A percentile compares a stretch with the other conserved stretches of the same genome.
Conservation (phyloP, 2,797 vertebrate genomes). For the Arctocebus calabarensis region DNA sequence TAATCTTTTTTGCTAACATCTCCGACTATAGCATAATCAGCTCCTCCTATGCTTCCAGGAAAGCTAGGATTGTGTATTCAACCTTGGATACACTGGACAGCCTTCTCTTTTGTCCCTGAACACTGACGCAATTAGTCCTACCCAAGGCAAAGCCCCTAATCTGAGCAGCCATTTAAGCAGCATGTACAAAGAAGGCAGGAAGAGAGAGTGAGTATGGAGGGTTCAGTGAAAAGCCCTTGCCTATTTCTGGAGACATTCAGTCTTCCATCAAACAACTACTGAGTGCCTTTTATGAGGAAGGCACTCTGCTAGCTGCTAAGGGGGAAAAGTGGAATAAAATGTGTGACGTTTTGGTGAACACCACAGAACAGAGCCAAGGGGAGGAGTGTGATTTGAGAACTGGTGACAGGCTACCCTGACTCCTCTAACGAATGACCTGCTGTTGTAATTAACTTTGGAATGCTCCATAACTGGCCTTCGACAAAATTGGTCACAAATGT, state of each 20-base stretch:
- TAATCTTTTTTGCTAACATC: conserved; percentile 18
- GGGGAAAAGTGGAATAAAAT: conserved; percentile 31
- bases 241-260: conserved; percentile 42
- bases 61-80: conserved; percentile 6
- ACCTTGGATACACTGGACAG: background rate
- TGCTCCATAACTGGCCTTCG: background rate
- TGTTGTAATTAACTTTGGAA: conserved; percentile 39
- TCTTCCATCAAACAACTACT: conserved; percentile 44
- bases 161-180: conserved; percentile 52
- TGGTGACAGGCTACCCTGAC: conserved; percentile 25
- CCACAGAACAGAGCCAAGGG: background rate
- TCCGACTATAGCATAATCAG: background rate
- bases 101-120: conserved; percentile 6
- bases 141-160: background rate
- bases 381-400: conserved; percentile 22
- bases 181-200: background rate
- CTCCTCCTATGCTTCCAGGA: background rate
- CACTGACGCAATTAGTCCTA: background rate
- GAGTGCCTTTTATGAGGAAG: conserved; percentile 35
- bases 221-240: background rate
- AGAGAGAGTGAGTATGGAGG: background rate
- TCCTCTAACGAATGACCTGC: conserved; percentile 35
- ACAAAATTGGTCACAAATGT: conserved; percentile 36
- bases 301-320: conserved; percentile 20
- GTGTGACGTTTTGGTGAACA: conserved; percentile 20